Evolutionary conservation across 37 sponge, comb jelly and placozoan species (phyloP), one percentile per base, ranked within the genome.

Genomic region (Crambe crambe): DNA sequence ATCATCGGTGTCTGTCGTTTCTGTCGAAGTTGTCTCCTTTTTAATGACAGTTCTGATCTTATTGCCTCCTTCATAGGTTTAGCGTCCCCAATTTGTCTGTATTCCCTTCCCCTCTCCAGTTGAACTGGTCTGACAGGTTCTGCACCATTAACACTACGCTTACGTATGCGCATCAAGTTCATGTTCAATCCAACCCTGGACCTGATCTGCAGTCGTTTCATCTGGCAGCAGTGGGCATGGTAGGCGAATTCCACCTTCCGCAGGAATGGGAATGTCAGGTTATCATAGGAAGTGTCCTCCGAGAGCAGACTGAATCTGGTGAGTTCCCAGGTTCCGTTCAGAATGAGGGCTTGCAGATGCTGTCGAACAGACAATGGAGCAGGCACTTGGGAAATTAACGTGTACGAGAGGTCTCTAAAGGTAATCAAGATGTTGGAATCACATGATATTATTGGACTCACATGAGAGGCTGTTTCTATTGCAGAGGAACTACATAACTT

Each of bases 211-310:
- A 51, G 59, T 6, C 2, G 18, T 51, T 44, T 26, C 32, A 79
- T 23, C 44, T 74, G 80, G 37, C 90, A 89, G 70, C 90, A 89
- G 65, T 74, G 77, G 31, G 77, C 74, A 29, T 78, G 81, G 60
- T 85, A 89, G 10, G 57, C 37, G 37, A 89, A 73, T 1, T 5
- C 21, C 10, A 80, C 77, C 15, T 68, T 1, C 1, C 69, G 66
- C 32, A 89, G 56, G 12, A 70, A 36, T 8, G 86, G 90, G 41
- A 73, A 89, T 20, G 80, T 70, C 10, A 30, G 76, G 42, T 81
- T 76, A 30, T 10, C 0, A 32, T 65, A 65, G 25, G 35, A 67
- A 1, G 37, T 61, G 1, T 34, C 68, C 10, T 56, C 56, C 27
- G 0, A 1, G 47, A 35, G 29, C 18, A 42, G 21, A 9, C 78